A percentile compares a stretch with the other conserved stretches of the same genome.
phyloP scores from a whole-genome alignment of 1,140 invertebrate genomes.

The Streblospio benedicti region DNA sequence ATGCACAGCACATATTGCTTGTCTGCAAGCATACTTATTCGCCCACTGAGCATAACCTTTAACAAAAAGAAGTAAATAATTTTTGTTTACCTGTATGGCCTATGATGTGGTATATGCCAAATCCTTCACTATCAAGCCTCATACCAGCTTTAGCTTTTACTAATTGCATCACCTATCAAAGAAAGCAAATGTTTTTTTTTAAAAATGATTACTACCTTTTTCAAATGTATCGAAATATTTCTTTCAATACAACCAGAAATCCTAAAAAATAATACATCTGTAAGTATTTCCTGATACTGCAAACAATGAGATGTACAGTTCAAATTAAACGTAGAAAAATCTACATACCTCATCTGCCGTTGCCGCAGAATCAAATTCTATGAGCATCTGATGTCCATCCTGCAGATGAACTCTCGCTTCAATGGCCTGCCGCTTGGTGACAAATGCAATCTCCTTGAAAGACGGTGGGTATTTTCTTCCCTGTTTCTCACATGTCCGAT shows the following conservation, averaged over 20 bases:
- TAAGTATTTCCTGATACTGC: too few relatives aligned
- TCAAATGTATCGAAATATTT: background rate
- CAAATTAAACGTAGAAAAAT: background rate
- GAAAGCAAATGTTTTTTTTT: background rate
- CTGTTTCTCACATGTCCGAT: slow-evolving; percentile 74
- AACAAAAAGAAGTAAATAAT: too few relatives aligned
- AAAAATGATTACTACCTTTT: background rate
- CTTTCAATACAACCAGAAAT: too few relatives aligned
- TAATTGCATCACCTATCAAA: slow-evolving; percentile 63
- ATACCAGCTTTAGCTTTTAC: slow-evolving; percentile 88
- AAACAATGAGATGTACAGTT: too few relatives aligned
- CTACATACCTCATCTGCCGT: slow-evolving; percentile 66
- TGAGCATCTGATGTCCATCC: slow-evolving; percentile 87
- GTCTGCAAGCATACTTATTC: too few relatives aligned
- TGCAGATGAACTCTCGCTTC: slow-evolving; percentile 86
- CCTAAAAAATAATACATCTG: too few relatives aligned
- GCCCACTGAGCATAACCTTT: too few relatives aligned
- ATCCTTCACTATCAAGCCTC: slow-evolving; percentile 68
- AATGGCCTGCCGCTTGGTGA: slow-evolving; percentile 74
- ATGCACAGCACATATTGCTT: too few relatives aligned
- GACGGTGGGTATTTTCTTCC: slow-evolving; percentile 85
- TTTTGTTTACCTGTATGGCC: slow-evolving; percentile 53
- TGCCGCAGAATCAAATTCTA: slow-evolving; percentile 89
- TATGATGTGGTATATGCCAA: slow-evolving; percentile 70
- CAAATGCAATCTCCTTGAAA: slow-evolving; percentile 83